Conservation (phyloP, 2,797 vertebrate species). For the Discoglossus pictus region DNA sequence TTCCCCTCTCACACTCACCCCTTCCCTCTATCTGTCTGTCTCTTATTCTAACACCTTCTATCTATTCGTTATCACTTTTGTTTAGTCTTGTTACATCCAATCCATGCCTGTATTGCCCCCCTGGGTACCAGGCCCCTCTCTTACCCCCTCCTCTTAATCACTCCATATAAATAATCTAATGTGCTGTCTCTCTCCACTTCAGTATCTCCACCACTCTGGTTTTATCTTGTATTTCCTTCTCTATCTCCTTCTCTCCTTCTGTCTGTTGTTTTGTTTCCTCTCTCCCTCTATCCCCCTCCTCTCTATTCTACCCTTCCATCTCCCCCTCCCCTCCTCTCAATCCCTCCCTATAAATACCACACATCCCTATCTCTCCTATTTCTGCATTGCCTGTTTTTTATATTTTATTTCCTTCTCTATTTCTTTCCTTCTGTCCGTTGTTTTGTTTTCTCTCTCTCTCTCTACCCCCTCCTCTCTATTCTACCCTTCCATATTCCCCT, state of each 20-base stretch:
- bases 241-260: neutral
- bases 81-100: neutral
- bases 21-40: slow-evolving; percentile 10
- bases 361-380: no score
- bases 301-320: neutral
- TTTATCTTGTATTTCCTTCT: neutral
- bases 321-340: neutral
- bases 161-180: no score
- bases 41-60: no score
- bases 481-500: no score
- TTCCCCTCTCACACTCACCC: slow-evolving; percentile 10
- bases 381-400: no score
- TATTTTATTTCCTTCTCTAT: no score
- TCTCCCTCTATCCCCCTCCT: neutral
- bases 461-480: no score
- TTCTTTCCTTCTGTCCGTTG: no score
- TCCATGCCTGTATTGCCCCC: neutral
- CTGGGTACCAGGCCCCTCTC: no score
- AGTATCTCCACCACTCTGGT: neutral
- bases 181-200: neutral
- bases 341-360: no score
- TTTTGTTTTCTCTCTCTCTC: no score
- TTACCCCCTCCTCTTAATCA: neutral
- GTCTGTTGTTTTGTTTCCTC: no score
- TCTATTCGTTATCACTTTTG: neutral